Evolutionary conservation across 2,888 invertebrate species (phyloP), one percentile per base, ranked within the genome.

Genomic region (Teinopalpus imperialis): DNA sequence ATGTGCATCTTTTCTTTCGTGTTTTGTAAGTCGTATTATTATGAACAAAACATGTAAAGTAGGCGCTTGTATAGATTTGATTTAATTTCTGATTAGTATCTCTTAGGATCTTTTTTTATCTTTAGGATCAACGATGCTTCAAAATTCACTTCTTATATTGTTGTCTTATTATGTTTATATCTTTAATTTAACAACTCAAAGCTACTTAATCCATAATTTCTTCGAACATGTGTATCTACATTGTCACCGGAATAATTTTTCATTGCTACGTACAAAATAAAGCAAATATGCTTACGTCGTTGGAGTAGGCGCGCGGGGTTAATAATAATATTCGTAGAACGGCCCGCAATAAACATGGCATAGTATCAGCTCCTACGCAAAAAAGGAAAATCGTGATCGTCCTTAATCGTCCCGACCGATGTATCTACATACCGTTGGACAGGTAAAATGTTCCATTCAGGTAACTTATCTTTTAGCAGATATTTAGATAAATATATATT

Each of bases 361-460:
- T 46, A 41, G 48, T 42, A 53, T 59, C 53, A 49, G 57, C 51
- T 58, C 40, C 49, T 51, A 54, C 49, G 58, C 63, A 67, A 71
- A 72, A 69, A 72, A 66, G 61, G 49, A 45, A 63, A 62, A 62
- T 71, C 69, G 66, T 73, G 72, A 66, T 63, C 57, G 46, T 45
- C 60, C 63, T 56, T 69, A 70, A 72, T 69, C 61, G 69, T 51
- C 53, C 41, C 45, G 8, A 13, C 34, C 48, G 47, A 46, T 53
- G 56, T 53, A 60, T 57, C 60, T 61, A 58, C 56, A 55, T 56
- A 48, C 53, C 47, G 39, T 24, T 14, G 43, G 53, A 54, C 34
- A 46, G 54, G 61, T 74, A 75, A 75, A 66, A 74, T 69, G 69
- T 56, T 16, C 12, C 54, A n/a, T n/a, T n/a, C n/a, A n/a, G n/a